Evolutionary conservation across 2,797 vertebrate genomes (phyloP), one percentile per base, ranked within the genome.

Genomic region (Enteromius anoplus): DNA sequence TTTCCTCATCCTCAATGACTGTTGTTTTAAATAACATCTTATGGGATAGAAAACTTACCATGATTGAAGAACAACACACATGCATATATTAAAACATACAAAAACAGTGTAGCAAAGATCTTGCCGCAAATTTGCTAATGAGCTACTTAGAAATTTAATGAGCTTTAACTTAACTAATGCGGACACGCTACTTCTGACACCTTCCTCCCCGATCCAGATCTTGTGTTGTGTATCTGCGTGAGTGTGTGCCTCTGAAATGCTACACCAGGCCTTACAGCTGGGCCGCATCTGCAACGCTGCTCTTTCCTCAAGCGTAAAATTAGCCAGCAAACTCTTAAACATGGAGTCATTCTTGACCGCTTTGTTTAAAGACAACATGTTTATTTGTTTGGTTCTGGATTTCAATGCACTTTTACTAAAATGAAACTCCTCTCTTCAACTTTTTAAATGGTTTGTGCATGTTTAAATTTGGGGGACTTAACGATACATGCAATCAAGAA

Each of bases 201-300:
- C 93, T 95, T 88, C 85, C 83, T 87, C 91, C 93, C 85, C 89
- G 90, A 91, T 91, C 91, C 84, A 37, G 55, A 87, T 91, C 88
- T 87, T 92, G 87, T 86, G 92, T 68, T 85, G 89, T 88, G 89
- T 94, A 92, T 90, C 93, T 91, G 88, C 92, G 89, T 94, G 95
- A 94, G 96, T 95, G 93, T 94, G 92, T 87, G 92, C 89, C 93
- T 85, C 95, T 94, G 96, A 97, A 97, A 97, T 95, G 93, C 95
- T 96, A 96, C 96, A 96, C 96, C 95, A 93, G 91, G 87, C 87
- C 88, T 86, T 91, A 94, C 97, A 98, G 97, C 97, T 98, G 97
- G 96, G 93, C 94, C 86, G 88, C 95, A 97, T 97, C 97, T 97
- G 96, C 95, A 97, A 97, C 95, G 96, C 96, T 95, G 93, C 91